Evolutionary conservation across 2,113 vertebrate genomes (phyloP), one percentile per base, ranked within the genome.

Genomic region (Pterocles gutturalis): DNA sequence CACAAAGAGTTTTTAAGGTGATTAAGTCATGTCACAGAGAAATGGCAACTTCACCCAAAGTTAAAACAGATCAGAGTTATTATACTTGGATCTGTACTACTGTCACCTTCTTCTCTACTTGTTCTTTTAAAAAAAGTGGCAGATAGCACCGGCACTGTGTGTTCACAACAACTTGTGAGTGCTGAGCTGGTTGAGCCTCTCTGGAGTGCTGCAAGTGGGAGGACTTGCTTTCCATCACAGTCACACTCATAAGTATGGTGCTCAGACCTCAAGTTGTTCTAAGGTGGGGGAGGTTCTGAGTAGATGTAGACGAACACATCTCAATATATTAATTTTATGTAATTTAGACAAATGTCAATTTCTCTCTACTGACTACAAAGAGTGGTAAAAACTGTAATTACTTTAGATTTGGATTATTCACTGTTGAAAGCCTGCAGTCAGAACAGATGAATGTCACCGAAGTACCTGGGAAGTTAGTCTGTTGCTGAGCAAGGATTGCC

Each of bases 141-240:
- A 64, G 34, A 45, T 8, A 25, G 33, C 0, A 2, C 11, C 0
- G 1, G 15, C 25, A 9, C 5, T 7, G 8, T 13, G 36, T 9
- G 72, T 34, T 72, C 33, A 55, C 18, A 15, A 17, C 0, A 2
- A n/a, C 6, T 49, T 3, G 5, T 6, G 36, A 29, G 25, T 26
- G 20, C 34, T 34, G n/a, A 29, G 25, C 29, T 26, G 12, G n/a
- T 7, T 48, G 45, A 65, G 45, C 25, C 11, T 36, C 57, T 28
- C 49, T 34, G 7, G 20, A 46, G 29, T 25, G 34, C 28, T n/a
- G 25, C 26, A 46, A 46, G 17, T 11, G 21, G 33, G 17, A 54
- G 15, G 31, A 71, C 13, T 65, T 64, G 36, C 28, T 20, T 43
- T 90, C 81, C 19, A 36, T 48, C 21, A 22, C 65, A 45, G 41